phyloP scores from a whole-genome alignment of 2,888 invertebrate genomes.

The Euzophera pinguis region DNA sequence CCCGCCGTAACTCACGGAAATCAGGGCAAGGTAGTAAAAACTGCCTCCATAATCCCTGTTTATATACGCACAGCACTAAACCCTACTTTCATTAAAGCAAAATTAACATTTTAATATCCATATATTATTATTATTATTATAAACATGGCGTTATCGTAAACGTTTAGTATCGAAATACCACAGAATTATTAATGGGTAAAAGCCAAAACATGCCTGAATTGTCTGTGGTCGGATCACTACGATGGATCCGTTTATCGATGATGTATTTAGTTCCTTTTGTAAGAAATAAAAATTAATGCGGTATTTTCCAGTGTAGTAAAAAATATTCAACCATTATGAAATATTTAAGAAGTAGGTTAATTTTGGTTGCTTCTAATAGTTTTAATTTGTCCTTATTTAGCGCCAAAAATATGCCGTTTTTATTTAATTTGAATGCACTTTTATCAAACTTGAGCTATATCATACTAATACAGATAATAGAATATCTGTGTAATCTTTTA shows the following conservation, averaged over 20 bases:
- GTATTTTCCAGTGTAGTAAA: too few relatives aligned
- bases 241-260: not conserved
- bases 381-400: too few relatives aligned
- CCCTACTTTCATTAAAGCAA: slow-evolving; percentile 70
- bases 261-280: not conserved
- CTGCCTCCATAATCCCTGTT: slow-evolving; percentile 65
- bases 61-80: slow-evolving; percentile 65
- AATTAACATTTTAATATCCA: slow-evolving; percentile 77
- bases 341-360: too few relatives aligned
- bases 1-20: slow-evolving; percentile 41
- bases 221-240: slow-evolving; percentile 5
- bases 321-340: too few relatives aligned
- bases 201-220: slow-evolving; percentile 25
- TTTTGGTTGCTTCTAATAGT: too few relatives aligned
- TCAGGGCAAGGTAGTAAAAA: slow-evolving; percentile 67
- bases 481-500: too few relatives aligned
- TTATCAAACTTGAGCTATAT: too few relatives aligned
- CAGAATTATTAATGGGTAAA: slow-evolving; percentile 43
- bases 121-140: slow-evolving; percentile 63
- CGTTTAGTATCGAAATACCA: slow-evolving; percentile 46
- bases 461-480: too few relatives aligned
- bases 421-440: too few relatives aligned
- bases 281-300: not conserved
- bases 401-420: too few relatives aligned
- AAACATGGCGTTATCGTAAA: slow-evolving; percentile 54